Conservation (phyloP, 2,888 invertebrate species). For the Volucella zonaria region DNA sequence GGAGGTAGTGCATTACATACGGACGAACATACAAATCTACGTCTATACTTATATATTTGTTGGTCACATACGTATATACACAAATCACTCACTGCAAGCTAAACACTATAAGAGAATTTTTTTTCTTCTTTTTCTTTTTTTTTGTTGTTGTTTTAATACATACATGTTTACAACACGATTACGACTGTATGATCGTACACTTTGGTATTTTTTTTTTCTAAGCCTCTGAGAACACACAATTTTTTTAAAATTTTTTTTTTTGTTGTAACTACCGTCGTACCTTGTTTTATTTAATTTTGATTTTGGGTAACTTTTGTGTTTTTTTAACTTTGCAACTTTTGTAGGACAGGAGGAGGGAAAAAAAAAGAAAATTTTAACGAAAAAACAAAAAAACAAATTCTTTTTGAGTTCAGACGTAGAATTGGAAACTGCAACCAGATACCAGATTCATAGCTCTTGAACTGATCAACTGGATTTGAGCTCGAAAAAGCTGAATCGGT, state of each 20-base stretch:
- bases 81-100: constrained; percentile 70
- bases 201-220: constrained; percentile 63
- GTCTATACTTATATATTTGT: background rate
- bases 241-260: constrained; percentile 30
- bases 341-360: constrained; percentile 18
- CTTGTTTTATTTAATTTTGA: constrained; percentile 56
- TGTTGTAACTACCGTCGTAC: constrained; percentile 40
- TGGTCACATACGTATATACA: constrained; percentile 20
- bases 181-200: constrained; percentile 67
- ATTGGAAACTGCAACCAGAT: constrained; percentile 74
- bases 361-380: constrained; percentile 45
- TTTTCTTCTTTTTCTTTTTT: constrained; percentile 64
- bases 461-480: constrained; percentile 74
- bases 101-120: constrained; percentile 41
- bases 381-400: constrained; percentile 42
- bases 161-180: constrained; percentile 64
- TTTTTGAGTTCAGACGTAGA: constrained; percentile 66
- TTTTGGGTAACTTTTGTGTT: constrained; percentile 42
- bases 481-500: constrained; percentile 70
- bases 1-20: constrained; percentile 30
- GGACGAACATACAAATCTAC: constrained; percentile 49
- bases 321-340: constrained; percentile 14
- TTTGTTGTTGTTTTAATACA: constrained; percentile 76
- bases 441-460: constrained; percentile 74
- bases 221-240: constrained; percentile 59